Conservation (phyloP, 1,140 invertebrate genomes). For the Microplitis demolitor region DNA sequence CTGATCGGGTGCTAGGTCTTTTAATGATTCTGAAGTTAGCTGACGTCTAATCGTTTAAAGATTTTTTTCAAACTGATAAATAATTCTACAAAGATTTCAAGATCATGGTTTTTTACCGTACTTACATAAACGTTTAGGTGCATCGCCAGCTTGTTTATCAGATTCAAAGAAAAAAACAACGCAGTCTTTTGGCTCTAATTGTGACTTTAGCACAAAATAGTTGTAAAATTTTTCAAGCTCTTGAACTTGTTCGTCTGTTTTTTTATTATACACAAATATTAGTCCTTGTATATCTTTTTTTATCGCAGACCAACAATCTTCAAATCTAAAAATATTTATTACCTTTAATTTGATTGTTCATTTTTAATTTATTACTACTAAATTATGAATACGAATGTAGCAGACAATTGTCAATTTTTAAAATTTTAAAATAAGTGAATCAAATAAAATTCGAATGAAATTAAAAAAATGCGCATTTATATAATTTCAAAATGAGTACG, state of each 20-base stretch:
- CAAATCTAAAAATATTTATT: constrained; percentile 65
- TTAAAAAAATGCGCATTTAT: too few species aligned
- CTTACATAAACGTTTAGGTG: constrained; percentile 46
- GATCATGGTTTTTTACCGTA: not conserved
- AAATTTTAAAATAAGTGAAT: too few species aligned
- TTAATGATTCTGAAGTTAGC: too few species aligned
- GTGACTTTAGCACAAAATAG: constrained; percentile 71
- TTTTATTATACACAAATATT: constrained; percentile 75
- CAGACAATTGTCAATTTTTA: too few species aligned
- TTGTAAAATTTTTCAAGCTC: constrained; percentile 75
- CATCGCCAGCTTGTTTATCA: constrained; percentile 52
- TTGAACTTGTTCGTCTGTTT: constrained; percentile 63
- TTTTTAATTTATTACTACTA: not conserved
- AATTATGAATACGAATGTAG: not conserved
- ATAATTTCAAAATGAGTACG: too few species aligned
- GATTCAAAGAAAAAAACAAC: constrained; percentile 65
- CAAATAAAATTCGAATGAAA: too few species aligned
- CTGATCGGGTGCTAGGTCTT: too few species aligned
- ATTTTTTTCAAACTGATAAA: too few species aligned
- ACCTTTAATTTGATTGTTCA: not conserved
- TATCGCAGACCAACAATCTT: constrained; percentile 79
- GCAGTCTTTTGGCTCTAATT: constrained; percentile 64
- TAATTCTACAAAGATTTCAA: too few species aligned
- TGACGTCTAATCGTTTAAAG: too few species aligned
- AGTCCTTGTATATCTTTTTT: constrained; percentile 72